phyloP scores from a whole-genome alignment of 2,113 vertebrate species.

The Columba livia region DNA sequence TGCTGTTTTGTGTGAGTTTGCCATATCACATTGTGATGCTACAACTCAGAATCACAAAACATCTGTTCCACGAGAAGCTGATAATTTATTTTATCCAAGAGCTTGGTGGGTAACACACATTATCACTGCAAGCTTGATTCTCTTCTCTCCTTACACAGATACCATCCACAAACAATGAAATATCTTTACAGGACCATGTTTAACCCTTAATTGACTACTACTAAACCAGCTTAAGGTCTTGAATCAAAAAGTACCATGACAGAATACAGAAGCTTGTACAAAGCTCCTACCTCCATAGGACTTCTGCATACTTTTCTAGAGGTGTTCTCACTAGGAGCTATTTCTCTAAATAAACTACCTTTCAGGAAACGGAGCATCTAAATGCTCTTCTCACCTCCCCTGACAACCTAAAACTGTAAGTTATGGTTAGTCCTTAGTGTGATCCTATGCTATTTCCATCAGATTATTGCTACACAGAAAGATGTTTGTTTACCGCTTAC shows the following conservation, averaged over 20 bases:
- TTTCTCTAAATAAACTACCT: neutral
- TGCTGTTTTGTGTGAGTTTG: neutral
- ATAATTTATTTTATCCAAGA: neutral
- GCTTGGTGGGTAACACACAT: neutral
- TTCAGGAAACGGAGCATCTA: neutral
- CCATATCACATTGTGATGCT: neutral
- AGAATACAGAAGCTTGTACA: neutral
- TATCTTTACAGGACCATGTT: neutral
- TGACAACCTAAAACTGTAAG: neutral
- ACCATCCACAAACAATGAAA: neutral
- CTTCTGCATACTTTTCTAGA: neutral
- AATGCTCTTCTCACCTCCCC: neutral
- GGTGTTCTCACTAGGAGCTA: neutral
- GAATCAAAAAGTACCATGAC: neutral
- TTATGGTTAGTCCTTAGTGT: neutral
- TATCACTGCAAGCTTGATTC: neutral
- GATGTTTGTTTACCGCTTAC: neutral
- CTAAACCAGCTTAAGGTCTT: neutral
- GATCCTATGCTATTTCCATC: neutral
- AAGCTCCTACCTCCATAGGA: neutral
- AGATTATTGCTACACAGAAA: neutral
- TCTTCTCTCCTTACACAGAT: neutral
- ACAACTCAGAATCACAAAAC: neutral
- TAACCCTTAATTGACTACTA: neutral
- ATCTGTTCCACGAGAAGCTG: neutral